Evolutionary conservation across 2,797 vertebrate species (phyloP).

Genomic region (Myiothlypis chrysogaster): DNA sequence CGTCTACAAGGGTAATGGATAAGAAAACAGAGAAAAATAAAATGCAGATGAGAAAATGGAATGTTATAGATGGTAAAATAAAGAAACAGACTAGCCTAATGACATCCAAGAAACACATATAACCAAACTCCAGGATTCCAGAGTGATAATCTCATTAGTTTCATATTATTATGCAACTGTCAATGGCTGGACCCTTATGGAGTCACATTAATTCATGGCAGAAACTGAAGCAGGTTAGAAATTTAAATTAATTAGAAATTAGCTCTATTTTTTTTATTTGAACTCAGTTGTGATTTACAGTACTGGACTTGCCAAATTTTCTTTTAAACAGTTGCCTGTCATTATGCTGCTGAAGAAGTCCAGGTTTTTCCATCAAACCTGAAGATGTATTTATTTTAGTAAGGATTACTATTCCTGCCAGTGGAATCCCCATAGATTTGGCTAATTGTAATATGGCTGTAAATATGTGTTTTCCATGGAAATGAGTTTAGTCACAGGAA

Average conservation of each 20-base stretch:
- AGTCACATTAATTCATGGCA: neutral
- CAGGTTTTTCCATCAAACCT: slow-evolving; percentile 44
- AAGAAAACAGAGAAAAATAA: slow-evolving; percentile 30
- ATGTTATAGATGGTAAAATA: slow-evolving; percentile 29
- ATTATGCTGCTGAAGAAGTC: neutral
- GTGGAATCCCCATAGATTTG: neutral
- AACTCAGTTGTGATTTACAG: neutral
- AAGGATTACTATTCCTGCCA: slow-evolving; percentile 21
- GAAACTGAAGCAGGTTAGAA: neutral
- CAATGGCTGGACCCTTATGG: neutral
- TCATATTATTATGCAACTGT: neutral
- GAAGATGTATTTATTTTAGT: slow-evolving; percentile 10
- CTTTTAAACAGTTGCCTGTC: neutral
- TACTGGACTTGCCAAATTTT: neutral
- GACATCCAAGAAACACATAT: slow-evolving; percentile 16
- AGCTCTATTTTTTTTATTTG: neutral
- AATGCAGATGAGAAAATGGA: slow-evolving; percentile 38
- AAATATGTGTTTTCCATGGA: slow-evolving; percentile 40
- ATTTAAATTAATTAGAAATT: neutral
- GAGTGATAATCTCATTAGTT: slow-evolving; percentile 39
- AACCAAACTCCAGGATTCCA: neutral
- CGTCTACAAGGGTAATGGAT: neutral
- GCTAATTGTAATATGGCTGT: slow-evolving; percentile 12
- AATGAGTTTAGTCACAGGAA: neutral
- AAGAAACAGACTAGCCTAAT: slow-evolving; percentile 21